Base-by-base conservation (phyloP, 2,797 vertebrate genomes). In the Tadarida brasiliensis region DNA sequence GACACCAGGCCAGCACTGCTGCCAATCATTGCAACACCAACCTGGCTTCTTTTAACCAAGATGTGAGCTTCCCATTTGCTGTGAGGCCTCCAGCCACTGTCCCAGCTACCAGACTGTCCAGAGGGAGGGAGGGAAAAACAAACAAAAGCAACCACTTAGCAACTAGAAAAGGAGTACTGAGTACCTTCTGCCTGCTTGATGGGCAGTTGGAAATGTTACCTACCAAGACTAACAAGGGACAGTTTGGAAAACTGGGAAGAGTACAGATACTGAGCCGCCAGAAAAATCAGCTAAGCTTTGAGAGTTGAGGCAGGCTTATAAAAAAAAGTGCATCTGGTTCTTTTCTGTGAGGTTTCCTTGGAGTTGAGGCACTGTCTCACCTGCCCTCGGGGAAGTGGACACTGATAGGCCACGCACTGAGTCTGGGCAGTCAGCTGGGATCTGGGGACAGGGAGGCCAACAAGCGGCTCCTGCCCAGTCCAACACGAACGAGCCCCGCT, bases 41-140 rank as follows among this genome's bases (percentile, higher is more conserved):
- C 10, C 5, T 65, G 87, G 35, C 86, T 94, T 91, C 76, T 95
- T 59, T 88, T 82, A 92, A 88, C 56, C 49, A 63, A 71, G 33
- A 84, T 49, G 49, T 56, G 51, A 65, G 30, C 35, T 90, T 86
- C 44, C 59, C 24, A 26, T 57, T 87, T 81, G 61, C 67, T 67
- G 39, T 47, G 90, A 91, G 70, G 44, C 63, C 70, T 87, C 68
- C 24, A 92, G 61, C 61, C 76, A 96, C 30, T 70, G 26, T 57
- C 0, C 2, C 57, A 59, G 90, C 67, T 93, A 26, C 47, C 65
- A 81, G 80, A 56, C 74, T 80, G 33, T 51, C 78, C n/a, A n/a
- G n/a, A n/a, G 76, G 33, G 54, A 35, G 20, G 30, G n/a, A 7
- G 16, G 35, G 24, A 26, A 49, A 67, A 54, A 49, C 11, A 56